Base-by-base conservation (phyloP, 1,140 invertebrate genomes). In the Drosophila lacteicornis region DNA sequence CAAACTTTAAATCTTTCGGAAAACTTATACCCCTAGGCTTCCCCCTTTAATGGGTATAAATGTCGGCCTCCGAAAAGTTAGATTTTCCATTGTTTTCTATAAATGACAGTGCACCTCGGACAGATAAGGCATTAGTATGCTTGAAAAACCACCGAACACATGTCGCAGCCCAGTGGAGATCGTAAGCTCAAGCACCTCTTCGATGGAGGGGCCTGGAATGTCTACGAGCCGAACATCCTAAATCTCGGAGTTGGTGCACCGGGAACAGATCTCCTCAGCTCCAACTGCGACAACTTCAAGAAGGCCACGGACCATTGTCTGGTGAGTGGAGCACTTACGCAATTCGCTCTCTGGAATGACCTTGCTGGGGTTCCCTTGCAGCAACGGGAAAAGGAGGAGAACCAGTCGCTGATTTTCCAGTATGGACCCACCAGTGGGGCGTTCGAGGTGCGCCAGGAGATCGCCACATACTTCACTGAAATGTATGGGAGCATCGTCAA, bases 161-260 rank as follows among this genome's bases (percentile, higher is more conserved):
- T 88, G 85, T 58, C 75, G 8, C 33, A 57, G 11, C 22, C 46
- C 2, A 82, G 27, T 33, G 25, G 50, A 38, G 86, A 90, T 30
- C 43, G 38, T 1, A 76, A 66, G 17, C 60, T 91, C 0, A 90
- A 87, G 43, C 94, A 95, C 71, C 91, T 95, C 19, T 95, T 94
- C 51, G 94, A 95, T 67, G 93, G 91, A 0, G 61, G 90, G 8
- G 60, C 87, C 0, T 93, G 93, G 47, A 94, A 95, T 91, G 94
- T 95, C 11, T 95, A 95, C 55, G 88, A 93, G 27, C 75, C 86
- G 1, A 79, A 91, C 22, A 61, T 93, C 6, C 84, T 92, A 6
- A 94, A 95, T 62, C 81, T 95, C 13, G 94, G 94, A 4, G 94
- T 94, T 8, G 94, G 94, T 19, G 94, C 94, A 25, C 94, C 94